Evolutionary conservation across 2,797 vertebrate genomes (phyloP).

Genomic region (Corythornis leucogaster): DNA sequence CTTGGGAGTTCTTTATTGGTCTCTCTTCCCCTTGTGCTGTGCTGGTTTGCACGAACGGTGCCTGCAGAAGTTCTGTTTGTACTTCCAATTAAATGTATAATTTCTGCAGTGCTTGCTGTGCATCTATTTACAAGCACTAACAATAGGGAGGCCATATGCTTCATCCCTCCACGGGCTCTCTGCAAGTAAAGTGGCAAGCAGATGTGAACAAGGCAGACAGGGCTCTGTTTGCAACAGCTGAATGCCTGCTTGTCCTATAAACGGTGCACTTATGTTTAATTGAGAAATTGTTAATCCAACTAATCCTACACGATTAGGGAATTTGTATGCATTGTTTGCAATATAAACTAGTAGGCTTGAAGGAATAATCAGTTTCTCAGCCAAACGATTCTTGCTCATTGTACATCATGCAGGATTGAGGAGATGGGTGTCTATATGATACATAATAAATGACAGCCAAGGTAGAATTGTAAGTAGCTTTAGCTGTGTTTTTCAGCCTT

Average conservation of each 20-base stretch:
- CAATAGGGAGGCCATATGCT: not conserved
- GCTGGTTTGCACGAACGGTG: not conserved
- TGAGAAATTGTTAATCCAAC: conserved; percentile 47
- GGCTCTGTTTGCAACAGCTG: conserved; percentile 27
- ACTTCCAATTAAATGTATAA: not conserved
- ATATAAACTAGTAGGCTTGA: conserved; percentile 2
- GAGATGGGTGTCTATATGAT: not conserved
- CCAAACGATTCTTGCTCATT: not conserved
- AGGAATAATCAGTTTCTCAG: not conserved
- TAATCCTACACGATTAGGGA: not conserved
- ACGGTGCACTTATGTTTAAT: not conserved
- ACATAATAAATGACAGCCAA: not conserved
- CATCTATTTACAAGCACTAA: not conserved
- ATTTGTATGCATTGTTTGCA: not conserved
- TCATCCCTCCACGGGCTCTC: conserved; percentile 26
- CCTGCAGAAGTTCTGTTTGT: not conserved
- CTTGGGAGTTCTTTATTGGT: not conserved
- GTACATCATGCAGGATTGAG: not conserved
- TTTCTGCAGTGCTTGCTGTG: not conserved
- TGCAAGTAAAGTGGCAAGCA: conserved; percentile 40
- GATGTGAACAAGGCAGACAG: conserved; percentile 14
- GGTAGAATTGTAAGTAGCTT: not conserved
- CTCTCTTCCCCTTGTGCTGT: not conserved
- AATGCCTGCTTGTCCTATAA: conserved; percentile 48
- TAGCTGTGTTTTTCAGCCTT: conserved; percentile 20